These are phyloP conservation scores for Brenthis daphne DNA, from an alignment of 2,888 invertebrate species.

Conservation along the genomic window DNA sequence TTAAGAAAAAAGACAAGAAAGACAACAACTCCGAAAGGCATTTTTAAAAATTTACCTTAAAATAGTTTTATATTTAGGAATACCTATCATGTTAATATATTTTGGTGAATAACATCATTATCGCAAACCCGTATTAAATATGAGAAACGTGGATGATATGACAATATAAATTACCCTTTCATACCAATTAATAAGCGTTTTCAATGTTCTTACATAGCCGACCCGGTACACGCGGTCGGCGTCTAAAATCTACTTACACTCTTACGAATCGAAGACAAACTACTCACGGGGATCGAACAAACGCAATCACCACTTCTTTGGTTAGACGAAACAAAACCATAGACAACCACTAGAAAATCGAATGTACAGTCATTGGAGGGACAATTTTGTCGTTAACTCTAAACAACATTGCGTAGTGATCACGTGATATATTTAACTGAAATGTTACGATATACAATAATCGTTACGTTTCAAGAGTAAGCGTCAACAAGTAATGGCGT, in stretches of 20 bases:
- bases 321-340: constrained; percentile 77
- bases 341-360: constrained; percentile 74
- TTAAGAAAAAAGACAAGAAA: constrained; percentile 76
- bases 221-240: constrained; percentile 70
- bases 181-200: constrained; percentile 83
- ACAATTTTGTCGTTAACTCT: constrained; percentile 78
- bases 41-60: constrained; percentile 79
- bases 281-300: constrained; percentile 77
- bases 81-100: constrained; percentile 78
- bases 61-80: constrained; percentile 75
- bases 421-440: constrained; percentile 74
- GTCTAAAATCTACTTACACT: constrained; percentile 76
- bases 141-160: constrained; percentile 83
- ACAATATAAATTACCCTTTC: constrained; percentile 83
- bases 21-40: constrained; percentile 76
- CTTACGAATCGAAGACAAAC: constrained; percentile 77
- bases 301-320: constrained; percentile 74
- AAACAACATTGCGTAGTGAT: constrained; percentile 79
- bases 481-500: constrained; percentile 68
- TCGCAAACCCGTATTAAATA: constrained; percentile 83
- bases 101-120: constrained; percentile 82
- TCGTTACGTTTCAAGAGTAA: constrained; percentile 76
- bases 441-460: constrained; percentile 69
- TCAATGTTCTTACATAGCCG: constrained; percentile 81
- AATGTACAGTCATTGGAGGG: constrained; percentile 80